Percentiles rank a stretch among this genome's conserved stretches.
Evolutionary conservation across 2,113 vertebrate genomes (phyloP).

Genomic region (Zosterops borbonicus): DNA sequence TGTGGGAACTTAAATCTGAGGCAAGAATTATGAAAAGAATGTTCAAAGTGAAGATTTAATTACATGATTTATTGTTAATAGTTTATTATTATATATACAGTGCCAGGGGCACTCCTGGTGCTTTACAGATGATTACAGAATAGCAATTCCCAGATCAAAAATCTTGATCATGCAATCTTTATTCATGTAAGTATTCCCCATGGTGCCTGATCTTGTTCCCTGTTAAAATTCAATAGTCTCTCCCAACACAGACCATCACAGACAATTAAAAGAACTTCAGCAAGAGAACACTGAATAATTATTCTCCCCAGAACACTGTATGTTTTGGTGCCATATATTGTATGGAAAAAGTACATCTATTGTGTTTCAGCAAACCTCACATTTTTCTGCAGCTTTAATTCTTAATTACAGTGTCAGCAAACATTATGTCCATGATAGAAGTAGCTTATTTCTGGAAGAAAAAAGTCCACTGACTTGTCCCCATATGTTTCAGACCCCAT

Average conservation of each 20-base stretch:
- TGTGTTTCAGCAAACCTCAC: constrained; percentile 50
- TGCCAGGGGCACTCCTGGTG: constrained; percentile 57
- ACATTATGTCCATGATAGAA: constrained; percentile 8
- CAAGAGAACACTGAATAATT: constrained; percentile 37
- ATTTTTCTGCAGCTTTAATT: constrained; percentile 57
- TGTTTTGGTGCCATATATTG: constrained; percentile 38
- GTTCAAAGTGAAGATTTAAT: constrained; percentile 53
- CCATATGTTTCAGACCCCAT: background rate
- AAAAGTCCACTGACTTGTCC: background rate
- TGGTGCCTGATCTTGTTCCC: constrained; percentile 31
- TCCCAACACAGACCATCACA: background rate
- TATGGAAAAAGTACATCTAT: constrained; percentile 54
- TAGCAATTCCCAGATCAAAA: constrained; percentile 56
- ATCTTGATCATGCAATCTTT: constrained; percentile 46
- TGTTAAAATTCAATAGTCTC: constrained; percentile 21
- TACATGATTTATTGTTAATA: constrained; percentile 61
- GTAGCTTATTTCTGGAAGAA: constrained; percentile 9
- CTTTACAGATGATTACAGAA: constrained; percentile 59
- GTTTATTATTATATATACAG: constrained; percentile 51
- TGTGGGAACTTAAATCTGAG: constrained; percentile 52
- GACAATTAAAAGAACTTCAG: constrained; percentile 49
- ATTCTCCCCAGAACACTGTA: background rate
- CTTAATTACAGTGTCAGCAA: constrained; percentile 45
- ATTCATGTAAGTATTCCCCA: constrained; percentile 47
- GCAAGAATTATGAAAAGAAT: constrained; percentile 45